Base-by-base conservation (phyloP, 2,113 vertebrate genomes). In the Neoarius graeffei region DNA sequence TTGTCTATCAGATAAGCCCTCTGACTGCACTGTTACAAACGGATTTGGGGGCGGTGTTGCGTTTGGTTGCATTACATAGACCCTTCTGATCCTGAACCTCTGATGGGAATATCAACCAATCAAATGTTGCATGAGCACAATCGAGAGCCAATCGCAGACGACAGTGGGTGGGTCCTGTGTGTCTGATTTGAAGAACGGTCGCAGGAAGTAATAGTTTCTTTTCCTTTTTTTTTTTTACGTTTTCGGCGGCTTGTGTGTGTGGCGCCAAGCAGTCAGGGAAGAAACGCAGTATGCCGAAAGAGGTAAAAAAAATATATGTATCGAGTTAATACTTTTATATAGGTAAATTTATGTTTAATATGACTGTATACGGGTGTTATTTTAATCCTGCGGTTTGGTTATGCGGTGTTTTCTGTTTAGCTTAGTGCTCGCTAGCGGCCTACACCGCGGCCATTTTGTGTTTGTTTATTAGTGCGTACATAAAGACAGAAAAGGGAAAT, bases 51-150 rank as follows among this genome's bases (percentile, higher is more conserved):
- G 73, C 25, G 15, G 25, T 54, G 10, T n/a, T 11, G 23, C 54
- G 23, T 77, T 9, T 25, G 23, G 20, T 77, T 52, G 74, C 48
- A 13, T 25, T 25, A 0, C 48, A 23, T 5, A n/a, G 42, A 77
- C 20, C 20, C 20, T 1, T 42, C 42, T 42, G 42, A 1, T 13
- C 23, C 9, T 6, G 8, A 76, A 76, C 42, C 0, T 14, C 0
- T 82, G 30, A 7, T 20, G 48, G 9, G 27, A 1, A 10, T 82
- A 23, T 62, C 0, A 59, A 1, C 94, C 94, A 94, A 94, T 93
- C 50, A 84, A 89, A 85, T 85, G 82, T 62, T 27, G 25, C 90
- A 59, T 83, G 89, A 92, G 94, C 93, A 93, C 93, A 93, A 94
- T 1, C 0, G 0, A 7, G 9, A 88, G 13, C 95, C 95, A 95